These are phyloP conservation scores for Sarcophaga rosellei DNA, from an alignment of 2,888 invertebrate genomes.

Conservation along the genomic window DNA sequence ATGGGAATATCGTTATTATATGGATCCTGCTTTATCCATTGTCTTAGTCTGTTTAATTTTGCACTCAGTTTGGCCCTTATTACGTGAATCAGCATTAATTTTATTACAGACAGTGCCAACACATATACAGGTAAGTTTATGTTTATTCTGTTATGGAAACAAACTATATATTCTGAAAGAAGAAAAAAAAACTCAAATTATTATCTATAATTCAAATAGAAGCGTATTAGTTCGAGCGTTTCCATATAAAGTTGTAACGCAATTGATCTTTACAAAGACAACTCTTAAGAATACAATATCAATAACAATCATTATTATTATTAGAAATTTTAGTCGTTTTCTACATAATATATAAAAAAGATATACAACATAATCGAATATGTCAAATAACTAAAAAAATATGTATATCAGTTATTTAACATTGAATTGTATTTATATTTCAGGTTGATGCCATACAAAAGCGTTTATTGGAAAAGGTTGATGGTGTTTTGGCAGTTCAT, in stretches of 20 bases:
- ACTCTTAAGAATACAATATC: no score
- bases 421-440: constrained; percentile 11
- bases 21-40: constrained; percentile 97
- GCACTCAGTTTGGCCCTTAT: constrained; percentile 94
- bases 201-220: no score
- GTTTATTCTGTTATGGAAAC: constrained; percentile 4
- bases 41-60: constrained; percentile 93
- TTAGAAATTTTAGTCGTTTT: background rate
- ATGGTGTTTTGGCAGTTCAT: constrained; percentile 97
- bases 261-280: no score
- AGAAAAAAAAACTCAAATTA: no score
- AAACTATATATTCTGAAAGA: no score
- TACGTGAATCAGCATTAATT: constrained; percentile 96
- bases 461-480: constrained; percentile 92
- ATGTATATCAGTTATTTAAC: background rate
- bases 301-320: no score
- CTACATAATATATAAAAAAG: background rate
- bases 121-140: constrained; percentile 88
- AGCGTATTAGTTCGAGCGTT: no score
- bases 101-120: constrained; percentile 99
- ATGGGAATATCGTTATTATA: constrained; percentile 91
- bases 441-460: constrained; percentile 94
- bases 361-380: no score
- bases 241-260: no score
- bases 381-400: background rate